phyloP scores from a whole-genome alignment of 92 coral and sea anemone species.

The Galaxea fascicularis region DNA sequence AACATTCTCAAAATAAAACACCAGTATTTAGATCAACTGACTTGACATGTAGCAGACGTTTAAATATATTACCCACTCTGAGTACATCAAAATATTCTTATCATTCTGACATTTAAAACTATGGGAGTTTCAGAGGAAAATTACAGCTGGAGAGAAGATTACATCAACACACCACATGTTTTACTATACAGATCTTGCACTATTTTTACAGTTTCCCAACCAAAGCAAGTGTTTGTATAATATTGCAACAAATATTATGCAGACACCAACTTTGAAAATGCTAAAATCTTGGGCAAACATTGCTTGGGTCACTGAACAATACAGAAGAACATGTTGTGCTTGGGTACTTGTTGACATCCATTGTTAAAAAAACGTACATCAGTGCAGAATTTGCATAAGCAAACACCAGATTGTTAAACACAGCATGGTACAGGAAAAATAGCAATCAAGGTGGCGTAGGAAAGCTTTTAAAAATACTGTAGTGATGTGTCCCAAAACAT shows the following conservation, averaged over 20 bases:
- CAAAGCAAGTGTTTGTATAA: background rate
- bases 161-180: background rate
- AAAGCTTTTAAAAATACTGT: no score
- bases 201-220: background rate
- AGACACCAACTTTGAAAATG: background rate
- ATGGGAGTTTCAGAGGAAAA: background rate
- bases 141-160: background rate
- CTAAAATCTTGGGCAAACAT: background rate
- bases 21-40: no score
- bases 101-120: background rate
- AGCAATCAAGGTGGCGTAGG: no score
- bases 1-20: background rate
- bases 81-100: no score
- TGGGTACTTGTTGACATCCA: no score
- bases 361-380: no score
- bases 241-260: background rate
- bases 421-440: no score
- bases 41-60: background rate
- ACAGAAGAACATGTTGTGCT: background rate
- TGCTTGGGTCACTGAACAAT: background rate
- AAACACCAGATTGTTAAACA: no score
- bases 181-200: background rate
- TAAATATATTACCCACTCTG: background rate
- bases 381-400: no score
- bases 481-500: no score